phyloP scores from a whole-genome alignment of 2,888 invertebrate species.

The Amphipyra tragopoginis region DNA sequence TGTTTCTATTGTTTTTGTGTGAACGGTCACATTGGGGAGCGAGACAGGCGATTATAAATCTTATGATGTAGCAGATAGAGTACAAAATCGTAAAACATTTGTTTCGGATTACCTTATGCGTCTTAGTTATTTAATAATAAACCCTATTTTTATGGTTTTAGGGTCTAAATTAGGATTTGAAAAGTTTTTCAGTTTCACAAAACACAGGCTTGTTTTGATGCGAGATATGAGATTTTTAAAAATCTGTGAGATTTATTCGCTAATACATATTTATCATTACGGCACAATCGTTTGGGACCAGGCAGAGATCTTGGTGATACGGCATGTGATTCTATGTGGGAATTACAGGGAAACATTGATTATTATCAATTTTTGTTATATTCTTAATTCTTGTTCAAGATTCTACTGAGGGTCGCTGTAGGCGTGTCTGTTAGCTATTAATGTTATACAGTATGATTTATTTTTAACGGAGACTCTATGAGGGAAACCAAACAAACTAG shows the following conservation, averaged over 20 bases:
- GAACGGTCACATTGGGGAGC: constrained; percentile 45
- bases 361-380: constrained; percentile 45
- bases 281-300: constrained; percentile 50
- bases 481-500: no score
- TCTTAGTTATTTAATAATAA: constrained; percentile 9
- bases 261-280: constrained; percentile 55
- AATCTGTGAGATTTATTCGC: constrained; percentile 53
- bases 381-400: constrained; percentile 30
- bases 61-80: not conserved
- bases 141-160: not conserved
- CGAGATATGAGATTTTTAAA: constrained; percentile 25
- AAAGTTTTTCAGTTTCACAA: constrained; percentile 16
- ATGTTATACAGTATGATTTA: no score
- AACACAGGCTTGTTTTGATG: constrained; percentile 29
- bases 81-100: not conserved
- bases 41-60: constrained; percentile 11
- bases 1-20: constrained; percentile 54
- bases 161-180: constrained; percentile 8
- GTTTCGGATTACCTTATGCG: not conserved
- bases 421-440: not conserved
- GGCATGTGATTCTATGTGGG: constrained; percentile 32
- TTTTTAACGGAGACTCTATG: no score
- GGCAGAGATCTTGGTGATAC: constrained; percentile 46
- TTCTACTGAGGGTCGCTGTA: constrained; percentile 39
- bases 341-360: constrained; percentile 47